Percentiles rank a stretch among this genome's conserved stretches.
Evolutionary conservation across 1,140 invertebrate genomes (phyloP).

Genomic region (Elymnias hypermnestra): DNA sequence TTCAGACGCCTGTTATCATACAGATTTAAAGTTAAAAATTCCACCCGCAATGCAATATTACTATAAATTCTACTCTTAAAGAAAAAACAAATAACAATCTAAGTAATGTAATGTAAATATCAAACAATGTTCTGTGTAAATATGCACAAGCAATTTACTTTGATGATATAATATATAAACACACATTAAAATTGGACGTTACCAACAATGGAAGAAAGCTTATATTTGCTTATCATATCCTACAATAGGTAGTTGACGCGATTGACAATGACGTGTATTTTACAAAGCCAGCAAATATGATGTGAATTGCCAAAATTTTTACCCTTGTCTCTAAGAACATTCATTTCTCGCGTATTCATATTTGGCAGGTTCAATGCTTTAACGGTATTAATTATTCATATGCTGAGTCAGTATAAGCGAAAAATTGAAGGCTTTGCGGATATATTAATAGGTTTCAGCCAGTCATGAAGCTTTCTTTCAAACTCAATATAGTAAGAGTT

Average conservation of each 20-base stretch:
- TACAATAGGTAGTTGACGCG: neutral
- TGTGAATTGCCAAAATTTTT: neutral
- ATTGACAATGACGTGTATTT: neutral
- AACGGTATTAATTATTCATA: too few species aligned
- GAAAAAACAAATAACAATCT: neutral
- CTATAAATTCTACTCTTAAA: too few species aligned
- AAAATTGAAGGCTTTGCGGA: too few species aligned
- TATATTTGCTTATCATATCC: neutral
- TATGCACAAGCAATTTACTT: neutral
- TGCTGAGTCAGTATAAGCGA: too few species aligned
- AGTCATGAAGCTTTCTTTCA: too few species aligned
- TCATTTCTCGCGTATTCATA: too few species aligned
- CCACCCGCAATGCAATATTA: too few species aligned
- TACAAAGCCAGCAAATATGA: neutral
- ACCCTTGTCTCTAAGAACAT: neutral
- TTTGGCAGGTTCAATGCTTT: too few species aligned
- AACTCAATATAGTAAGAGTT: too few species aligned
- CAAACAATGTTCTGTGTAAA: neutral
- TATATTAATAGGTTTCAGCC: too few species aligned
- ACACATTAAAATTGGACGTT: neutral
- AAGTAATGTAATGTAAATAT: slow-evolving; percentile 1
- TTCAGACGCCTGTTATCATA: too few species aligned
- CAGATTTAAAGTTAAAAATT: too few species aligned
- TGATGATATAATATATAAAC: neutral
- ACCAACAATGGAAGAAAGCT: neutral